A percentile compares a stretch with the other conserved stretches of the same genome.
These are phyloP conservation scores for Catalaphyllia jardinei DNA, from an alignment of 64 coral and sea anemone genomes.

Conservation along the genomic window DNA sequence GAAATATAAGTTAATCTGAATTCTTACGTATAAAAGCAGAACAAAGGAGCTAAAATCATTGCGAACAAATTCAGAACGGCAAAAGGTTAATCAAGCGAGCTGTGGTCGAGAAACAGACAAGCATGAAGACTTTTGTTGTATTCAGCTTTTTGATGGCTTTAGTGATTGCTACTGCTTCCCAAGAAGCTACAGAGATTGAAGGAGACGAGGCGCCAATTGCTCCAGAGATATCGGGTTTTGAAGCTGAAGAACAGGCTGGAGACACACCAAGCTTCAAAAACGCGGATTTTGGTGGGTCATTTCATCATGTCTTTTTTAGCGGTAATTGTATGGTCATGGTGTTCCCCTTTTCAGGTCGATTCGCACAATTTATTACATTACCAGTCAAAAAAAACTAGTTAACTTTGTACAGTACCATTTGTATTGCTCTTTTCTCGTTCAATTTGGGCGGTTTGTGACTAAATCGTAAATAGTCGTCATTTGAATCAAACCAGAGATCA, in stretches of 20 bases:
- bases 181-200: slow-evolving; percentile 32
- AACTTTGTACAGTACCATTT: no score
- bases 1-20: neutral
- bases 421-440: no score
- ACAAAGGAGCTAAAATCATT: neutral
- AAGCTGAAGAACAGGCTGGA: neutral
- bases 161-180: neutral
- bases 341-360: no score
- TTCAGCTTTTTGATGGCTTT: slow-evolving; percentile 26
- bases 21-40: slow-evolving; percentile 13
- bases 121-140: slow-evolving; percentile 27
- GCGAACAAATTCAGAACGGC: neutral
- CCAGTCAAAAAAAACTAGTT: no score
- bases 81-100: no score
- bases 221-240: neutral
- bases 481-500: no score
- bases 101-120: neutral
- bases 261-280: neutral
- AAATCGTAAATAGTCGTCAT: no score
- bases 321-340: no score
- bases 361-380: no score
- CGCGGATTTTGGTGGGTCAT: neutral
- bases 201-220: neutral
- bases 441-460: no score
- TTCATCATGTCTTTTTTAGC: no score